Percentiles rank a stretch among this genome's conserved stretches.
phyloP scores from a whole-genome alignment of 2,797 vertebrate genomes.

The Urocyon cinereoargenteus region DNA sequence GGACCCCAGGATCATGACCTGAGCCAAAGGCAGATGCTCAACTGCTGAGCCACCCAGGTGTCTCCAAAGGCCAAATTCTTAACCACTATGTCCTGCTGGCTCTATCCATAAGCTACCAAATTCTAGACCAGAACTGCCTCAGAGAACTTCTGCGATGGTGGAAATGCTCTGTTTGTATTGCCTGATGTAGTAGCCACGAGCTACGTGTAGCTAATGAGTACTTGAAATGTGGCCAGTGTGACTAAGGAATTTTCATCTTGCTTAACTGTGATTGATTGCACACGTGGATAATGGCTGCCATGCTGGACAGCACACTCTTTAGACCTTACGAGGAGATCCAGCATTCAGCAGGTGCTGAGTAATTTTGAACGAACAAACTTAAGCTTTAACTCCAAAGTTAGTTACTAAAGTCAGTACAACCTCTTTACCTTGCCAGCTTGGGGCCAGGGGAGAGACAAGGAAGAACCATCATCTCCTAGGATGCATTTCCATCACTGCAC shows the following conservation, averaged over 20 bases:
- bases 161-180: background rate
- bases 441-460: background rate
- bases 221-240: background rate
- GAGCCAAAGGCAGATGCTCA: too few species aligned
- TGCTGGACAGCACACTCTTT: background rate
- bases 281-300: background rate
- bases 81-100: background rate
- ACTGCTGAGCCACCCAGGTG: too few species aligned
- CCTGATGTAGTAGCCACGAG: background rate
- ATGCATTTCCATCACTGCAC: background rate
- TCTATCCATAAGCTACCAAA: background rate
- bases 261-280: background rate
- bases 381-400: background rate
- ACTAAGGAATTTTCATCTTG: background rate
- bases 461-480: background rate
- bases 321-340: background rate
- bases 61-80: background rate
- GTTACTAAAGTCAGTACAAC: background rate
- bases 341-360: background rate
- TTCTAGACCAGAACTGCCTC: background rate
- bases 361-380: background rate
- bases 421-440: background rate
- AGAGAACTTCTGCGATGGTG: background rate
- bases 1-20: too few species aligned
- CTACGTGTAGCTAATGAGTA: background rate